Evolutionary conservation across 2,888 invertebrate species (phyloP), one percentile per base, ranked within the genome.

Genomic region (Eubasilissa splendida): DNA sequence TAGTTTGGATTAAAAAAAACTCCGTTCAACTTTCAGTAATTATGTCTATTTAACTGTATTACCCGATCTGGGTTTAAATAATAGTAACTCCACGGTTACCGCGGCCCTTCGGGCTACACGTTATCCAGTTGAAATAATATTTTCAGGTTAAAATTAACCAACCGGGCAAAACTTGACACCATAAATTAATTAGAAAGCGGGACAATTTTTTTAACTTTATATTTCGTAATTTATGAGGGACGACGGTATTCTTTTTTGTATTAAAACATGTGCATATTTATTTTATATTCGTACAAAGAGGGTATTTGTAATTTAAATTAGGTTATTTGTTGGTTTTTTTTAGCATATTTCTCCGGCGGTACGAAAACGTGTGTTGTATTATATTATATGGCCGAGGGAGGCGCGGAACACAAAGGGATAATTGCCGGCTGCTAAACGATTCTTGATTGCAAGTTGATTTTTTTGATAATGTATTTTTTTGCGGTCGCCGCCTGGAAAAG

Each of bases 181-280:
- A 89, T 91, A 91, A 91, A 91, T 91, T 91, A 90, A 91, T 91
- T 91, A 90, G 88, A 88, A 89, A 87, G 85, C 87, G 87, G 85
- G 87, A 86, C 82, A 76, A 80, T 87, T 89, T 89, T 89, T 89
- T 87, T 87, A 88, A 89, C 88, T 88, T 83, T 83, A 83, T 81
- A 80, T 79, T 81, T 81, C 81, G 66, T 83, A 83, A 83, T 83
- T 83, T 83, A 83, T 83, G 78, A 77, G 77, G 75, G 59, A 53
- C 56, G 10, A 12, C 80, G 58, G 76, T 80, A 76, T 76, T 56
- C 80, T 80, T 70, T 75, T 76, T 79, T 79, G 58, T 59, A 60
- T 68, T 58, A 73, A 81, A 80, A 81, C 80, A 81, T 79, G 83
- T 81, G 81, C 83, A 81, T 81, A 81, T 83, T 79, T 83, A 81